Percentiles rank a stretch among this genome's conserved stretches.
Evolutionary conservation across 2,113 vertebrate species (phyloP).

Genomic region (Opisthocomus hoazin): DNA sequence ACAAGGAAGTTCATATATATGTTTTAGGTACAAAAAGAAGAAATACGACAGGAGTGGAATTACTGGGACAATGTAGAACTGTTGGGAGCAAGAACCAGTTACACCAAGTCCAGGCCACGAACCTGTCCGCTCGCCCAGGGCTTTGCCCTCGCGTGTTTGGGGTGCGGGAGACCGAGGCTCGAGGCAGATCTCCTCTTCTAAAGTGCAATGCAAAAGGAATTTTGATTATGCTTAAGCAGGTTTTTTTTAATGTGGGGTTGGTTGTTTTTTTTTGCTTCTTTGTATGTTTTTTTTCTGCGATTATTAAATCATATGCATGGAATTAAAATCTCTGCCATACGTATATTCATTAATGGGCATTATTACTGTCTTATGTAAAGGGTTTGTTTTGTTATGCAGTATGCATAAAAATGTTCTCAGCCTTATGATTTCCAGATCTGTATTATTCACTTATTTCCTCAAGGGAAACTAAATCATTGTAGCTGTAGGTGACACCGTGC

Average conservation of each 20-base stretch:
- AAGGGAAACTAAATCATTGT: constrained; percentile 67
- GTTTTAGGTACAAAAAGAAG: constrained; percentile 46
- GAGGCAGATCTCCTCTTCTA: constrained; percentile 53
- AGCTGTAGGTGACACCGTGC: constrained; percentile 36
- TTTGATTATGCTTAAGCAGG: constrained; percentile 78
- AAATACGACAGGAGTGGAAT: background rate
- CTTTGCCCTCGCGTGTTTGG: constrained; percentile 43
- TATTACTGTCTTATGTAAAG: constrained; percentile 85
- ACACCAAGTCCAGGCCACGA: background rate
- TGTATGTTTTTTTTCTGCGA: constrained; percentile 76
- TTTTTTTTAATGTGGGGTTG: constrained; percentile 51
- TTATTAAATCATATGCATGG: constrained; percentile 88
- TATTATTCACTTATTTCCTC: constrained; percentile 66
- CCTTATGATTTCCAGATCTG: constrained; percentile 76
- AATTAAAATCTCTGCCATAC: constrained; percentile 80
- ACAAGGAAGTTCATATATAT: constrained; percentile 15
- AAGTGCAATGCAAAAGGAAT: constrained; percentile 84
- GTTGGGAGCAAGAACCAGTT: constrained; percentile 33
- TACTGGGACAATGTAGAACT: background rate
- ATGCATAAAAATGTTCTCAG: constrained; percentile 72
- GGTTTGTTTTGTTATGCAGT: constrained; percentile 78
- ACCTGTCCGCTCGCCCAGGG: background rate
- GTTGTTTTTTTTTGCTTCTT: constrained; percentile 72
- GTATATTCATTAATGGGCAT: constrained; percentile 90
- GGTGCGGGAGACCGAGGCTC: constrained; percentile 23